Evolutionary conservation across 2,888 invertebrate genomes (phyloP).

Genomic region (Troides oblongomaculatus): DNA sequence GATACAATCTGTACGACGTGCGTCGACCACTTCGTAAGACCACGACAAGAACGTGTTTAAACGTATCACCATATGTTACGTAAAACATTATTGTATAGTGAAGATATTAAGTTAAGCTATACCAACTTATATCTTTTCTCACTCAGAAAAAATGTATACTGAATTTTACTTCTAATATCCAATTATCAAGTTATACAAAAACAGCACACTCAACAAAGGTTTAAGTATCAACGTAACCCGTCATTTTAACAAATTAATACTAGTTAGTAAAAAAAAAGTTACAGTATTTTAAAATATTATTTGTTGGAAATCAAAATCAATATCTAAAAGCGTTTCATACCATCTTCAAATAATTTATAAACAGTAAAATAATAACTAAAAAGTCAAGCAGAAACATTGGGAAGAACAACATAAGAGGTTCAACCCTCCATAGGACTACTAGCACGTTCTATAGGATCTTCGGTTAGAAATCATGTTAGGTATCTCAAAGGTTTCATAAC

Average conservation of each 20-base stretch:
- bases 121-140: not conserved
- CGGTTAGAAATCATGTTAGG: too few species aligned
- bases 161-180: not conserved
- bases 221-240: not conserved
- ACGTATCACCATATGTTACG: conserved; percentile 10
- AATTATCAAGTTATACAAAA: not conserved
- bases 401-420: too few species aligned
- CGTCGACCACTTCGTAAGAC: conserved; percentile 20
- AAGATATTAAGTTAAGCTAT: not conserved
- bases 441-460: too few species aligned
- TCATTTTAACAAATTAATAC: not conserved
- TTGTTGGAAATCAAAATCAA: not conserved
- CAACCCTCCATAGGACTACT: too few species aligned
- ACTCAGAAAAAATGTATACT: not conserved
- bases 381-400: too few species aligned
- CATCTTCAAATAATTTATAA: too few species aligned
- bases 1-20: conserved; percentile 5
- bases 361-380: not conserved
- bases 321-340: not conserved
- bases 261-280: not conserved
- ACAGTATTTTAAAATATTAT: not conserved
- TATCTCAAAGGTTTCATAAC: too few species aligned
- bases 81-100: conserved; percentile 7
- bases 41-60: conserved; percentile 15
- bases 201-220: not conserved